Conservation (phyloP, 2,113 vertebrate species). For the Hippoglossus stenolepis region DNA sequence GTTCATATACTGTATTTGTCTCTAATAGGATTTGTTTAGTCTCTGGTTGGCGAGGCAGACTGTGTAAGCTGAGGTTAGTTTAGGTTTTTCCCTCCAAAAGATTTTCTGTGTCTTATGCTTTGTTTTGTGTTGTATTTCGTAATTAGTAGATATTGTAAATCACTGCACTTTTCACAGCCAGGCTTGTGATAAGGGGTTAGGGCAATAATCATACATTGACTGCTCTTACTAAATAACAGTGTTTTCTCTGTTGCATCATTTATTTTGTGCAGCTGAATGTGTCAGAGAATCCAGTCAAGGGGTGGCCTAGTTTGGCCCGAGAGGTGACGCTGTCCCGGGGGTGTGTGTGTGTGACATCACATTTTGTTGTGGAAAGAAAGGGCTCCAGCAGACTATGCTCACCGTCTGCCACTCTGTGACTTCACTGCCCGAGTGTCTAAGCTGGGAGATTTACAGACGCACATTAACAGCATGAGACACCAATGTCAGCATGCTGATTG, state of each 20-base stretch:
- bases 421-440: conserved; percentile 63
- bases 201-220: background rate
- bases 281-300: conserved; percentile 34
- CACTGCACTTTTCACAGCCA: background rate
- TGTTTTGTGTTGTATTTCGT: no score
- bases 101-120: no score
- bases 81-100: no score
- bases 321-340: conserved; percentile 42
- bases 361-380: conserved; percentile 63
- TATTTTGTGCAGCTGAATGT: conserved; percentile 57
- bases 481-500: conserved; percentile 54
- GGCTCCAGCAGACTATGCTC: conserved; percentile 50
- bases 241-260: conserved; percentile 68
- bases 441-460: conserved; percentile 54
- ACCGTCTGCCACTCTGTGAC: conserved; percentile 67
- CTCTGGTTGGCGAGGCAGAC: no score
- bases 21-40: background rate
- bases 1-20: background rate
- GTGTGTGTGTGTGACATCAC: conserved; percentile 45
- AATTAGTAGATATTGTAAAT: background rate
- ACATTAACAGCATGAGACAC: conserved; percentile 62
- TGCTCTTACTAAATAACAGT: conserved; percentile 9
- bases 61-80: no score
- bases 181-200: background rate
- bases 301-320: conserved; percentile 18